phyloP scores from a whole-genome alignment of 2,113 vertebrate species.

The Hypanus sabinus region DNA sequence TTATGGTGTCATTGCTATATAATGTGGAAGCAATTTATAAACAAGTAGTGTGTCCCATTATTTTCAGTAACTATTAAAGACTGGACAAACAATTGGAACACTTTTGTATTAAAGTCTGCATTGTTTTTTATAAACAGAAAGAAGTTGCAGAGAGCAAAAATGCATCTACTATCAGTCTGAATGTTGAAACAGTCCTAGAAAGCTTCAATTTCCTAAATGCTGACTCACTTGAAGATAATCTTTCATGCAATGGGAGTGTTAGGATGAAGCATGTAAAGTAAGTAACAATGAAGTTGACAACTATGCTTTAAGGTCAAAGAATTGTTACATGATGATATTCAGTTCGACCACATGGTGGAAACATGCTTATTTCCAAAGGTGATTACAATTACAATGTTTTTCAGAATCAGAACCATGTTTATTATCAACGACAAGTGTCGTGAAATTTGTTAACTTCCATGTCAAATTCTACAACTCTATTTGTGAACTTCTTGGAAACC shows the following conservation, averaged over 20 bases:
- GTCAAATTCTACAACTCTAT: too few relatives aligned
- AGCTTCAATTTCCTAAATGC: constrained; percentile 84
- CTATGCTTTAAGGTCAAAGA: background rate
- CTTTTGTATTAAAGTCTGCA: background rate
- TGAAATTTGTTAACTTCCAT: too few relatives aligned
- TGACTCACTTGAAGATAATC: constrained; percentile 67
- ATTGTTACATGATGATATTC: too few relatives aligned
- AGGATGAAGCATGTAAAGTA: constrained; percentile 68
- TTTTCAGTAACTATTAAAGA: background rate
- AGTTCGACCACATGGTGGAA: too few relatives aligned
- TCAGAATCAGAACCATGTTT: too few relatives aligned
- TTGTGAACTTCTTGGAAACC: too few relatives aligned
- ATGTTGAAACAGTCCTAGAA: constrained; percentile 77
- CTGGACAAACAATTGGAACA: background rate
- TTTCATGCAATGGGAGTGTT: constrained; percentile 67
- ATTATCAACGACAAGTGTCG: too few relatives aligned
- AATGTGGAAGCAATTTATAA: background rate
- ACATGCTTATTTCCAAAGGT: too few relatives aligned
- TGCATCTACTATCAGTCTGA: constrained; percentile 73
- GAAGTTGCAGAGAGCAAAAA: constrained; percentile 47
- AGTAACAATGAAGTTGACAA: background rate
- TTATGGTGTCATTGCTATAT: background rate
- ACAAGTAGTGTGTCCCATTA: background rate
- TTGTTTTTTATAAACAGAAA: constrained; percentile 49
- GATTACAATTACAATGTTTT: too few relatives aligned